phyloP scores from a whole-genome alignment of 2,888 invertebrate genomes.

The Drosophila demipolita region DNA sequence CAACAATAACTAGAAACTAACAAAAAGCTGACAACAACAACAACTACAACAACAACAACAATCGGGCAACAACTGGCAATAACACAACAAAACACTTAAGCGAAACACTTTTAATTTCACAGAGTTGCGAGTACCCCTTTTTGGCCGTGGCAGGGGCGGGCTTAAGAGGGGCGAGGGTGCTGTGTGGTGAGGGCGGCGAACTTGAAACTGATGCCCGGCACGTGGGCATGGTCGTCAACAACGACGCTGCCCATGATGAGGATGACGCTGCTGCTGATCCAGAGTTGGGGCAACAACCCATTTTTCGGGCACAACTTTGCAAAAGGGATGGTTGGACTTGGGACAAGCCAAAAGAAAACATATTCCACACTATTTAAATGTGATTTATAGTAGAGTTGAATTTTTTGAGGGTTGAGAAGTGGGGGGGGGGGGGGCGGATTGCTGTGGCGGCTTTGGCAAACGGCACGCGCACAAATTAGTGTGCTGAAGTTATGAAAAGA shows the following conservation, averaged over 20 bases:
- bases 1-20: background rate
- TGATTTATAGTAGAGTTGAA: constrained; percentile 44
- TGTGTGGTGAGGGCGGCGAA: constrained; percentile 28
- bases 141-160: background rate
- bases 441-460: constrained; percentile 44
- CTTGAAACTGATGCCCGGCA: constrained; percentile 81
- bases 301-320: constrained; percentile 5
- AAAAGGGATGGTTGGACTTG: constrained; percentile 1
- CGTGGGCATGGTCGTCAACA: constrained; percentile 65
- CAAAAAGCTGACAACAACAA: constrained; percentile 2
- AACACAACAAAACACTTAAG: constrained; percentile 78
- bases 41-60: background rate
- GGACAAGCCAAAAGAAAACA: constrained; percentile 38
- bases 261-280: constrained; percentile 16
- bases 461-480: constrained; percentile 79
- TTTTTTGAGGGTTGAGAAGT: background rate
- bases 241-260: constrained; percentile 13
- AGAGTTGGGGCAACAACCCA: constrained; percentile 7
- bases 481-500: constrained; percentile 68
- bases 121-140: constrained; percentile 44
- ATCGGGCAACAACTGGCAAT: constrained; percentile 44
- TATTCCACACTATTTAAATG: constrained; percentile 73
- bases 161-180: background rate
- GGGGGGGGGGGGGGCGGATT: background rate
- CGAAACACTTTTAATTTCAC: constrained; percentile 76